phyloP scores from a whole-genome alignment of 2,888 invertebrate species.

The Bellardia bayeri region DNA sequence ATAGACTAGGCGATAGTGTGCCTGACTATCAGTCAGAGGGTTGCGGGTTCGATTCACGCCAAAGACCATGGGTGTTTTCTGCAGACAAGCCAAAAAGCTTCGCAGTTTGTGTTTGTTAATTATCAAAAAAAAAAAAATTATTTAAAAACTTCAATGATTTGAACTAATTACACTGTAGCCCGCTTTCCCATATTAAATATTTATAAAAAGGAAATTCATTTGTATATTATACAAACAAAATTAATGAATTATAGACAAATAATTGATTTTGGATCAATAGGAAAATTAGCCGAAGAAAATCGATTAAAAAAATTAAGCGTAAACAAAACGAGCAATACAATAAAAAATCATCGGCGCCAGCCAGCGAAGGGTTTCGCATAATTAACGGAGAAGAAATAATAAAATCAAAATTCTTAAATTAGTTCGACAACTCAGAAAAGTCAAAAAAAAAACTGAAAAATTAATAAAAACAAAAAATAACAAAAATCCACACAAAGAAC shows the following conservation, averaged over 20 bases:
- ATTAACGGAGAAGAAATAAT: conserved; percentile 72
- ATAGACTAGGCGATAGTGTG: no score
- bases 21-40: no score
- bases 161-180: not conserved
- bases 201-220: conserved; percentile 15
- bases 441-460: conserved; percentile 38
- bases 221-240: conserved; percentile 49
- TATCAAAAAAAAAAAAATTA: no score
- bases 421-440: conserved; percentile 54
- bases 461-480: conserved; percentile 37
- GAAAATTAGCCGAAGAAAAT: conserved; percentile 75
- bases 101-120: no score
- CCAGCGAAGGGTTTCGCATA: conserved; percentile 76
- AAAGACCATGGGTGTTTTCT: no score
- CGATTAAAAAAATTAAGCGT: conserved; percentile 71
- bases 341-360: conserved; percentile 75
- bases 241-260: conserved; percentile 70
- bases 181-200: not conserved
- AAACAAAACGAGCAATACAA: conserved; percentile 48
- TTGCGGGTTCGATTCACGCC: no score
- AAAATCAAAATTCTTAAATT: conserved; percentile 62
- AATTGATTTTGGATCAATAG: conserved; percentile 77
- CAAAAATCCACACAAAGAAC: conserved; percentile 39
- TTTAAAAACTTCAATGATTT: no score
- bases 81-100: no score